A percentile compares a stretch with the other conserved stretches of the same genome.
These are phyloP conservation scores for Propithecus perrieri DNA, from an alignment of 2,797 vertebrate species.

Conservation along the genomic window DNA sequence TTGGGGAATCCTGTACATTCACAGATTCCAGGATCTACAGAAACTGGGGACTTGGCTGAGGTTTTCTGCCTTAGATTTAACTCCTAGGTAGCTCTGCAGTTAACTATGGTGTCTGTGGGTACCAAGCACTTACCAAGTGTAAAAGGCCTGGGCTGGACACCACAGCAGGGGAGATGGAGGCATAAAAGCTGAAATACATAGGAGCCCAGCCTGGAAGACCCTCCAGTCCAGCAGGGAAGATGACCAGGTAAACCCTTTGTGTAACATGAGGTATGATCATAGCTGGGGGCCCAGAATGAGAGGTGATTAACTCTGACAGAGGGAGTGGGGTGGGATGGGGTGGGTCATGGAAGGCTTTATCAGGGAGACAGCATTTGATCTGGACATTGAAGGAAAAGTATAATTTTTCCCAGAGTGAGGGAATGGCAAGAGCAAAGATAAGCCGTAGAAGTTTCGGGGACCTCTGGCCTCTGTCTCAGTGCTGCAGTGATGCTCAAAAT, in stretches of 20 bases:
- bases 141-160: neutral
- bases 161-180: fast-evolving
- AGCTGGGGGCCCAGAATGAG: neutral
- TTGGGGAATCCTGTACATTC: neutral
- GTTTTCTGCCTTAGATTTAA: neutral
- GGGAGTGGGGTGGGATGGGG: neutral
- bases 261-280: neutral
- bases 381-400: neutral
- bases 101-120: neutral
- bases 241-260: neutral
- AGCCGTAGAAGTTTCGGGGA: neutral
- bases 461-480: neutral
- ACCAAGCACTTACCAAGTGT: neutral
- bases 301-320: neutral
- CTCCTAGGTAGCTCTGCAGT: neutral
- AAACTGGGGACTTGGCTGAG: neutral
- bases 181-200: neutral
- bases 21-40: neutral
- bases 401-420: neutral
- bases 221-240: neutral
- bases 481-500: neutral
- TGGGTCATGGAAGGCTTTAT: neutral
- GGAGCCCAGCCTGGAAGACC: neutral
- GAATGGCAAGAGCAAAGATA: neutral
- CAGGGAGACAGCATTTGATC: neutral